phyloP scores from a whole-genome alignment of 2,888 invertebrate genomes.

The Limnephilus rhombicus region DNA sequence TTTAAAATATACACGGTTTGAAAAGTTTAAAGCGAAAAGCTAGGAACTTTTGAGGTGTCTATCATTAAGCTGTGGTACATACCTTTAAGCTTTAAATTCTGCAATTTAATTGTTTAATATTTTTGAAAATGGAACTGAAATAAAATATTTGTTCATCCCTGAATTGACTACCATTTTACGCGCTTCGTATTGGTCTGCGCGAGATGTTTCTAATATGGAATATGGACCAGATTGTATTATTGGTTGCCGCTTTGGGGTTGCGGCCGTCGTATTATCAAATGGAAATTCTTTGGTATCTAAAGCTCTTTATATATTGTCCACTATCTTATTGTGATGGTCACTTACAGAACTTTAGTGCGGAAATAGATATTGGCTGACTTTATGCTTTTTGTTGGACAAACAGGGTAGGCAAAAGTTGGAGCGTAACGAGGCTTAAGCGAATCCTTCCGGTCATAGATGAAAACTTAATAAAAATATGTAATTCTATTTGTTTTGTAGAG shows the following conservation, averaged over 20 bases:
- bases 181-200: slow-evolving; percentile 47
- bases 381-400: neutral
- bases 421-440: neutral
- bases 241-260: slow-evolving; percentile 53
- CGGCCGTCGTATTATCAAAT: slow-evolving; percentile 49
- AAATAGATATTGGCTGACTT: slow-evolving; percentile 15
- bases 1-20: no score
- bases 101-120: no score
- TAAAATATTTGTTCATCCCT: neutral
- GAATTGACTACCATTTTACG: neutral
- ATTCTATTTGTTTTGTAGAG: neutral
- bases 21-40: no score
- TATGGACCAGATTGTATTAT: slow-evolving; percentile 65
- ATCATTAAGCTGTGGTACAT: no score
- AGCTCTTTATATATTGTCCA: slow-evolving; percentile 40
- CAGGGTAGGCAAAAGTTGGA: neutral
- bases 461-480: neutral
- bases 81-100: no score
- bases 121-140: neutral
- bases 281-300: slow-evolving; percentile 41
- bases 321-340: slow-evolving; percentile 29
- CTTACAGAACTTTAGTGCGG: slow-evolving; percentile 29
- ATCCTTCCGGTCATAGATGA: neutral
- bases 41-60: no score
- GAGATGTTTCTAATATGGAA: slow-evolving; percentile 65